Conservation (phyloP, 2,797 vertebrate species). For the Champsocephalus esox region DNA sequence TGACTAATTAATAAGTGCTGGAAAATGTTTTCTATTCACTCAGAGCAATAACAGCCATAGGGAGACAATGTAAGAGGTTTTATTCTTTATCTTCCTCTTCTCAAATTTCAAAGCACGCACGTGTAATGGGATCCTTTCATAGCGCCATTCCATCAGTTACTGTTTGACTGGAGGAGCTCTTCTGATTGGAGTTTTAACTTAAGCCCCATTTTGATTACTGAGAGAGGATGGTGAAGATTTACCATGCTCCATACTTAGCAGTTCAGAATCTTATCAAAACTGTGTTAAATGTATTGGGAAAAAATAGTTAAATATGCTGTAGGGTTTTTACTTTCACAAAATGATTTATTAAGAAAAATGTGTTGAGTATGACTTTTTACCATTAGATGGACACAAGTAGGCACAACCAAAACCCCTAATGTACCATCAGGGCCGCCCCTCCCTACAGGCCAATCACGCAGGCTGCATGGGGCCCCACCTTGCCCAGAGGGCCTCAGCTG, state of each 20-base stretch:
- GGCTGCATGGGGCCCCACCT: too few relatives aligned
- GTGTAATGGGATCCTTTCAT: slow-evolving; percentile 39
- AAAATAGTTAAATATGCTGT: not conserved
- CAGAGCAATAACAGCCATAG: slow-evolving; percentile 34
- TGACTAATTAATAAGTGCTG: slow-evolving; percentile 30
- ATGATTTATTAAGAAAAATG: too few relatives aligned
- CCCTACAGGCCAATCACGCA: too few relatives aligned
- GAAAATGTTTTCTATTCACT: slow-evolving; percentile 34
- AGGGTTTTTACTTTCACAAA: too few relatives aligned
- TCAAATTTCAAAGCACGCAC: slow-evolving; percentile 36
- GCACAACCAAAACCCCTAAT: too few relatives aligned
- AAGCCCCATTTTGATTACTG: not conserved
- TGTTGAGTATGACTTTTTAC: too few relatives aligned
- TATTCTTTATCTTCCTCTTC: slow-evolving; percentile 19
- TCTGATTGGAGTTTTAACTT: slow-evolving; percentile 34
- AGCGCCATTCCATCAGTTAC: slow-evolving; percentile 22
- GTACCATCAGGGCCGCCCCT: not conserved
- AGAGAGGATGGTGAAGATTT: not conserved
- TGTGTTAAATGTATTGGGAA: not conserved
- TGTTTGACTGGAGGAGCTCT: slow-evolving; percentile 25
- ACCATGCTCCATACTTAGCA: not conserved
- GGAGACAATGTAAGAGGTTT: slow-evolving; percentile 29
- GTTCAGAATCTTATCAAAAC: not conserved
- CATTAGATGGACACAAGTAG: too few relatives aligned
- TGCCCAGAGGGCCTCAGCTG: too few relatives aligned